Percentiles rank a stretch among this genome's conserved stretches.
These are phyloP conservation scores for Rhyacophila evoluta DNA, from an alignment of 2,888 invertebrate genomes.

Conservation along the genomic window DNA sequence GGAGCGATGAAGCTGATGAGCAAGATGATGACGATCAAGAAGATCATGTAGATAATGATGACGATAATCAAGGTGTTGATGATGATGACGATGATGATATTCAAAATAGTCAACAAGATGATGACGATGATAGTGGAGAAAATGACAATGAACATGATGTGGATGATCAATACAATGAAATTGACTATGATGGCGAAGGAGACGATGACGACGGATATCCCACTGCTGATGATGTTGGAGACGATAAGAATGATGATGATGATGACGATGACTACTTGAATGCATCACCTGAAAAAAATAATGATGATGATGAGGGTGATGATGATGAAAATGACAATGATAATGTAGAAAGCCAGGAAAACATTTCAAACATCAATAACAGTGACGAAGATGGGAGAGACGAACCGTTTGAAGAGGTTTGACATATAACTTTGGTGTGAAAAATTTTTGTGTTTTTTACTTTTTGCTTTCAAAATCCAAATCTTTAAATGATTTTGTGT, in stretches of 20 bases:
- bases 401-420: slow-evolving; percentile 68
- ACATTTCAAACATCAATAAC: slow-evolving; percentile 37
- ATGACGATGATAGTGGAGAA: slow-evolving; percentile 57
- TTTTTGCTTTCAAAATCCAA: not conserved
- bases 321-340: slow-evolving; percentile 55
- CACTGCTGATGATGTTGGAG: slow-evolving; percentile 60
- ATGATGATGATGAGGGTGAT: slow-evolving; percentile 56
- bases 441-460: not conserved
- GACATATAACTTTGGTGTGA: slow-evolving; percentile 37
- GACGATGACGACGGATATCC: slow-evolving; percentile 59
- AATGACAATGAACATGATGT: slow-evolving; percentile 58
- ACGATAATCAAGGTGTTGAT: slow-evolving; percentile 57
- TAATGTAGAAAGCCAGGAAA: slow-evolving; percentile 47
- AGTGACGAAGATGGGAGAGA: slow-evolving; percentile 61
- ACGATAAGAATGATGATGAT: slow-evolving; percentile 57
- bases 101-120: slow-evolving; percentile 60
- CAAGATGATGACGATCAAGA: slow-evolving; percentile 55
- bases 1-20: slow-evolving; percentile 56
- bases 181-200: slow-evolving; percentile 56
- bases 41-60: slow-evolving; percentile 56
- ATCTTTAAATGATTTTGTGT: not conserved
- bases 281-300: slow-evolving; percentile 58
- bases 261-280: slow-evolving; percentile 57
- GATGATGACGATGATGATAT: slow-evolving; percentile 58
- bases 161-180: slow-evolving; percentile 57